These are phyloP conservation scores for Drosophila simulans DNA, from an alignment of 1,140 invertebrate species.

Conservation along the genomic window DNA sequence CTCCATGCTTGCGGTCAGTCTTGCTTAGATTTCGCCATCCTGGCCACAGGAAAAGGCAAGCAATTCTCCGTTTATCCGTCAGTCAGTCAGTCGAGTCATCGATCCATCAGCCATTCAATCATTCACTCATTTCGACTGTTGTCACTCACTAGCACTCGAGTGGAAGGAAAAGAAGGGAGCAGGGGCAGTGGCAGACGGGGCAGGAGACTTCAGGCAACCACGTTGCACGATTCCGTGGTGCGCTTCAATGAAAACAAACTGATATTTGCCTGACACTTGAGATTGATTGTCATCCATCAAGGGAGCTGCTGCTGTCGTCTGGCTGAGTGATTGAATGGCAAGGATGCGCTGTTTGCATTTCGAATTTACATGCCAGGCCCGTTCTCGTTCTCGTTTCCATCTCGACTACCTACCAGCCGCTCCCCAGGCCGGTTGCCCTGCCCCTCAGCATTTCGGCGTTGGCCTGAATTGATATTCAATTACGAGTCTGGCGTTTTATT, in stretches of 20 bases:
- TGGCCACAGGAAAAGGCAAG: constrained; percentile 8
- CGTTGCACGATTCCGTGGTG: constrained; percentile 67
- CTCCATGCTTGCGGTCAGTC: neutral
- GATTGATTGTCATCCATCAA: constrained; percentile 84
- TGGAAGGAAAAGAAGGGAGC: constrained; percentile 18
- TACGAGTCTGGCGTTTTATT: constrained; percentile 31
- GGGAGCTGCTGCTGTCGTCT: constrained; percentile 50
- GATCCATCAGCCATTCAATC: constrained; percentile 63
- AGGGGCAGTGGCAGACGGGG: constrained; percentile 9
- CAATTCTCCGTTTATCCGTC: constrained; percentile 17
- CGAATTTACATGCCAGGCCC: constrained; percentile 63
- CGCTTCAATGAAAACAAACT: constrained; percentile 80
- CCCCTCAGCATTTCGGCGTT: constrained; percentile 36
- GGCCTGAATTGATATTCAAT: constrained; percentile 68
- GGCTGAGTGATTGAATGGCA: constrained; percentile 73
- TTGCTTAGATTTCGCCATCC: constrained; percentile 1
- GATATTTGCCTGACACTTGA: constrained; percentile 84
- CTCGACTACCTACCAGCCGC: neutral
- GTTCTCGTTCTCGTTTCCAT: constrained; percentile 11
- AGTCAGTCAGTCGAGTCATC: constrained; percentile 30
- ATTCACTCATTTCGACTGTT: constrained; percentile 71
- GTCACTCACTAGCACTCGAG: constrained; percentile 65
- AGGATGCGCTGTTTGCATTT: constrained; percentile 76
- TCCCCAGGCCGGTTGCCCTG: neutral
- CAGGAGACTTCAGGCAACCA: constrained; percentile 6